Percentiles rank a stretch among this genome's conserved stretches.
Conservation (phyloP, 2,797 vertebrate species). For the Gastrophryne carolinensis region DNA sequence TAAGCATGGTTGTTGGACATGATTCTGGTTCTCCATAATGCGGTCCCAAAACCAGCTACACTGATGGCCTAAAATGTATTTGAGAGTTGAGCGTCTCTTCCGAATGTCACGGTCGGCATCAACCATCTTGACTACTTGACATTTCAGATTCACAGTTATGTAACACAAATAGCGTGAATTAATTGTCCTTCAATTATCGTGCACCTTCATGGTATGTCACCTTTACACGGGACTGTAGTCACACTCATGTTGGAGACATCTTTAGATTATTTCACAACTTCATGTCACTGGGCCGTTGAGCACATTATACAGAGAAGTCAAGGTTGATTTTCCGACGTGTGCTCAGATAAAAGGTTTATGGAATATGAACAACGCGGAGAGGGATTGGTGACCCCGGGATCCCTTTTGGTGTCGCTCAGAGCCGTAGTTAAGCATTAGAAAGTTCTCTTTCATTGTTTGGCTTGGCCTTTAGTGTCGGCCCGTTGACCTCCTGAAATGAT, state of each 20-base stretch:
- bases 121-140: too few relatives aligned
- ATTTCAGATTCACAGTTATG: too few relatives aligned
- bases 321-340: neutral
- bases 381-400: neutral
- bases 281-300: neutral
- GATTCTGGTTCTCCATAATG: too few relatives aligned
- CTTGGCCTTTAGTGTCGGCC: neutral
- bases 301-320: neutral
- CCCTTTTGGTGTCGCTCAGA: neutral
- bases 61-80: too few relatives aligned
- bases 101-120: too few relatives aligned
- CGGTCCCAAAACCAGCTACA: too few relatives aligned
- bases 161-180: too few relatives aligned
- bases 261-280: neutral
- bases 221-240: neutral
- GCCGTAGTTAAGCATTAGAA: neutral
- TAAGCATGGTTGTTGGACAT: too few relatives aligned
- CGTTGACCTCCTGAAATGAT: neutral
- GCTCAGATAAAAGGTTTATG: too few relatives aligned
- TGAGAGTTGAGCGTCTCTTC: too few relatives aligned
- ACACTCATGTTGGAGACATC: neutral
- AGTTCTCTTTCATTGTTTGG: neutral
- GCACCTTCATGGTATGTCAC: neutral
- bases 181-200: neutral
- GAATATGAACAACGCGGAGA: neutral